Evolutionary conservation across 2,888 invertebrate genomes (phyloP).

Genomic region (Electrophaes corylata): DNA sequence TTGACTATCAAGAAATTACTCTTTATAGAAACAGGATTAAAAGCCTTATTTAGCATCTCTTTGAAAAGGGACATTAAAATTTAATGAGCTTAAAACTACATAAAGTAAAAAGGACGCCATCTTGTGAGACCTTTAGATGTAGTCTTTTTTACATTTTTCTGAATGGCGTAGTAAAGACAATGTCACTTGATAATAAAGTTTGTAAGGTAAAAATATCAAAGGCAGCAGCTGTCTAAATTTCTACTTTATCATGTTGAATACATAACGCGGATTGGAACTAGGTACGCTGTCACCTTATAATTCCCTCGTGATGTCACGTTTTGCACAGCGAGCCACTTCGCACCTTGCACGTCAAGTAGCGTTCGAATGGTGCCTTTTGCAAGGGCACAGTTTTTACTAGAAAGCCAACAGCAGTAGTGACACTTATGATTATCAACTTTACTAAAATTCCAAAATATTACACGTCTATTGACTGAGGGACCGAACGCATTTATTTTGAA

Average conservation of each 20-base stretch:
- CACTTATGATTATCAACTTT: background rate
- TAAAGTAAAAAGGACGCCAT: too few species aligned
- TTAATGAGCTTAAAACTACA: too few species aligned
- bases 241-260: slow-evolving; percentile 11
- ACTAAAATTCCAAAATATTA: too few species aligned
- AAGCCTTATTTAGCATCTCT: background rate
- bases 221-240: background rate
- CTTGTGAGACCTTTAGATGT: too few species aligned
- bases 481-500: too few species aligned
- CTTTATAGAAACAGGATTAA: background rate
- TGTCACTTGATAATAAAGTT: too few species aligned
- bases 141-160: background rate
- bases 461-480: too few species aligned
- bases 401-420: background rate
- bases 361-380: slow-evolving; percentile 36
- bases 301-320: slow-evolving; percentile 42
- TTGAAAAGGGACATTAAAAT: background rate
- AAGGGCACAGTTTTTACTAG: slow-evolving; percentile 10
- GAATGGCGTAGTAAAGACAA: too few species aligned
- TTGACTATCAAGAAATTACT: background rate
- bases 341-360: slow-evolving; percentile 41
- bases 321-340: slow-evolving; percentile 40
- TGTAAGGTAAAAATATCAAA: background rate
- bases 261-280: slow-evolving; percentile 14
- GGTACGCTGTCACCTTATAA: slow-evolving; percentile 27